Evolutionary conservation across 2,888 invertebrate species (phyloP).

Genomic region (Seladonia tumulorum): DNA sequence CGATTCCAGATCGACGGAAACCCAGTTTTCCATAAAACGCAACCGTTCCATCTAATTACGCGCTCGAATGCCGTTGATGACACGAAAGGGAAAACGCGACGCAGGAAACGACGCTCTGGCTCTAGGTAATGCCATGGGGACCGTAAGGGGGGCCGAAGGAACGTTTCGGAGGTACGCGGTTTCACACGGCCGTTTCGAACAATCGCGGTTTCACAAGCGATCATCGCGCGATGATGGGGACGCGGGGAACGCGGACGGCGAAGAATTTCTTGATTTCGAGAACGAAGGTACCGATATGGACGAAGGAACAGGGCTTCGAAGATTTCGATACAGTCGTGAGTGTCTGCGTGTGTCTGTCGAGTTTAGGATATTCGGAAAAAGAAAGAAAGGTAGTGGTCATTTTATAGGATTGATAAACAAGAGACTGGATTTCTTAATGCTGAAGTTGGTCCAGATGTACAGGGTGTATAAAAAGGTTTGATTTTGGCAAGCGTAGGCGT

Average conservation of each 20-base stretch:
- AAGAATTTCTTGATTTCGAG: conserved; percentile 8
- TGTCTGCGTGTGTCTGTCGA: not conserved
- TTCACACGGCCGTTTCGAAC: conserved; percentile 46
- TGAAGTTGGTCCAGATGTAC: too few relatives aligned
- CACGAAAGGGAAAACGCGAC: conserved; percentile 56
- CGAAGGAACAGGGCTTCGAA: not conserved
- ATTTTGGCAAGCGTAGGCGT: too few relatives aligned
- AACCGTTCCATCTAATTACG: conserved; percentile 72
- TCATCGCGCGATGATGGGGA: conserved; percentile 13
- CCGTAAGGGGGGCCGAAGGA: not conserved
- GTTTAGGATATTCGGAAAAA: too few relatives aligned
- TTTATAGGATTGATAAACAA: too few relatives aligned
- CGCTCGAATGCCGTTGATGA: conserved; percentile 64
- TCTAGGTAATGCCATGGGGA: not conserved
- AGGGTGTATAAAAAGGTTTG: too few relatives aligned
- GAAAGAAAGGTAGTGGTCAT: too few relatives aligned
- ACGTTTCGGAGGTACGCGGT: conserved; percentile 36
- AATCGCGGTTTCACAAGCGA: conserved; percentile 49
- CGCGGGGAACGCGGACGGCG: not conserved
- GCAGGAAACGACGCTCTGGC: conserved; percentile 31
- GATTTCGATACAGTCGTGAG: not conserved
- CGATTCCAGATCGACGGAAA: conserved; percentile 81
- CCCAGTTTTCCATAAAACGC: conserved; percentile 81
- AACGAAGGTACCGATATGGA: not conserved
- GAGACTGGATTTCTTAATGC: too few relatives aligned